Evolutionary conservation across 2,113 vertebrate genomes (phyloP).

Genomic region (Proterorhinus semilunaris): DNA sequence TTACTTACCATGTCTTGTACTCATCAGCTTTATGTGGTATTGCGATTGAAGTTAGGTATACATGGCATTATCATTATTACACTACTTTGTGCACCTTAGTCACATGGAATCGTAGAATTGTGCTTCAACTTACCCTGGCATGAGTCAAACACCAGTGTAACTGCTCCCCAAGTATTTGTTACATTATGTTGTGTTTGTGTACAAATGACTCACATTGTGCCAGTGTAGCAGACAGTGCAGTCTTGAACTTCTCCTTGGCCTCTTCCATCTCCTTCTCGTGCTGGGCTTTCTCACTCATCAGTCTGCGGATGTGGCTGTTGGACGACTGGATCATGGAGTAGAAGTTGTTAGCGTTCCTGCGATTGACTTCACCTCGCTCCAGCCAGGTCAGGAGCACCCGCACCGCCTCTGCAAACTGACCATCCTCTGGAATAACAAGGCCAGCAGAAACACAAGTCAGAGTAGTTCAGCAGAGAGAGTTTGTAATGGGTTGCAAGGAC

Average conservation of each 20-base stretch:
- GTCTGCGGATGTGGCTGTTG: slow-evolving; percentile 90
- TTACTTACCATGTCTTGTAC: too few relatives aligned
- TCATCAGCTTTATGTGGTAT: too few relatives aligned
- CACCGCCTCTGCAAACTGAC: slow-evolving; percentile 89
- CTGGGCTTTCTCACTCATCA: slow-evolving; percentile 86
- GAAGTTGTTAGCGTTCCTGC: slow-evolving; percentile 94
- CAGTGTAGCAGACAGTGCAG: slow-evolving; percentile 88
- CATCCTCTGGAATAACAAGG: slow-evolving; percentile 79
- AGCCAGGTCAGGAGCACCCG: slow-evolving; percentile 93
- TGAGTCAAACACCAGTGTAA: too few relatives aligned
- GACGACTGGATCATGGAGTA: slow-evolving; percentile 98
- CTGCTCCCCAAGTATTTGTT: not conserved
- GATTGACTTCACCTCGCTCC: slow-evolving; percentile 93
- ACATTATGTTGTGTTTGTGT: not conserved
- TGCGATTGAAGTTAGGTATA: too few relatives aligned
- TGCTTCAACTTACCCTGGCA: too few relatives aligned
- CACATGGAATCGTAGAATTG: too few relatives aligned
- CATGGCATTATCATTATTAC: too few relatives aligned
- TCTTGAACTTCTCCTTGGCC: slow-evolving; percentile 95
- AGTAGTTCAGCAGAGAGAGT: not conserved
- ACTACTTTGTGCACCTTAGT: too few relatives aligned
- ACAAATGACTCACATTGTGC: slow-evolving; percentile 73
- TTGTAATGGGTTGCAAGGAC: not conserved
- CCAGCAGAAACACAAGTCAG: not conserved
- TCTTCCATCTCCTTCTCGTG: slow-evolving; percentile 97